phyloP scores from a whole-genome alignment of 2,888 invertebrate species.

The Latrodectus elegans region DNA sequence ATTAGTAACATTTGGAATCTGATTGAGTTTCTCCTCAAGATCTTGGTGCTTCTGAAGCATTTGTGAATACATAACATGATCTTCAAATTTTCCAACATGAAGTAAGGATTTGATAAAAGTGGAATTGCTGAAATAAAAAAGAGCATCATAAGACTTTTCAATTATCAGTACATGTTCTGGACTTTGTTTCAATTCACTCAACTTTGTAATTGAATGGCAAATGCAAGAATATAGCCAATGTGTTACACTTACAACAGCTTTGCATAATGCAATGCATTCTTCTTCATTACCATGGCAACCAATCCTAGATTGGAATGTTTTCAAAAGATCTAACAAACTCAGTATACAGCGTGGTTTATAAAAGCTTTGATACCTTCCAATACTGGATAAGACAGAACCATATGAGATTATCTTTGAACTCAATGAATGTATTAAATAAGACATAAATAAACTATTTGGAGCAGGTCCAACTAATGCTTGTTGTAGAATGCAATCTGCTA shows the following conservation, averaged over 20 bases:
- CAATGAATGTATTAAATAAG: slow-evolving; percentile 92
- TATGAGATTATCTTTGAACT: slow-evolving; percentile 93
- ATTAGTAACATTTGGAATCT: slow-evolving; percentile 68
- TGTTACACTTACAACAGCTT: slow-evolving; percentile 80
- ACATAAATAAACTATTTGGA: slow-evolving; percentile 91
- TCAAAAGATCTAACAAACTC: slow-evolving; percentile 88
- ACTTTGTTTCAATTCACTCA: slow-evolving; percentile 73
- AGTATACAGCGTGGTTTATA: slow-evolving; percentile 91
- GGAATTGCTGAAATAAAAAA: slow-evolving; percentile 73
- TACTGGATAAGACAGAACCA: slow-evolving; percentile 89
- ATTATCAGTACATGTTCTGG: slow-evolving; percentile 74
- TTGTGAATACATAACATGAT: slow-evolving; percentile 80
- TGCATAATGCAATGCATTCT: slow-evolving; percentile 86
- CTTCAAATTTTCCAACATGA: slow-evolving; percentile 75
- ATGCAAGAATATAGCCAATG: slow-evolving; percentile 73
- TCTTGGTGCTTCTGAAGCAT: slow-evolving; percentile 86
- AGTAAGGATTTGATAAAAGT: slow-evolving; percentile 74
- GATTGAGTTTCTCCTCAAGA: slow-evolving; percentile 77
- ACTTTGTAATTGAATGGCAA: slow-evolving; percentile 73
- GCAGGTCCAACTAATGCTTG: slow-evolving; percentile 95
- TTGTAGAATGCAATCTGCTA: slow-evolving; percentile 93
- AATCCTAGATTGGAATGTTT: slow-evolving; percentile 76
- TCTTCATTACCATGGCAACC: slow-evolving; percentile 82
- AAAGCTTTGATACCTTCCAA: slow-evolving; percentile 88
- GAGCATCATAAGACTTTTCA: slow-evolving; percentile 74